Evolutionary conservation across 2,888 invertebrate species (phyloP), one percentile per base, ranked within the genome.

Genomic region (Ametastegia equiseti): DNA sequence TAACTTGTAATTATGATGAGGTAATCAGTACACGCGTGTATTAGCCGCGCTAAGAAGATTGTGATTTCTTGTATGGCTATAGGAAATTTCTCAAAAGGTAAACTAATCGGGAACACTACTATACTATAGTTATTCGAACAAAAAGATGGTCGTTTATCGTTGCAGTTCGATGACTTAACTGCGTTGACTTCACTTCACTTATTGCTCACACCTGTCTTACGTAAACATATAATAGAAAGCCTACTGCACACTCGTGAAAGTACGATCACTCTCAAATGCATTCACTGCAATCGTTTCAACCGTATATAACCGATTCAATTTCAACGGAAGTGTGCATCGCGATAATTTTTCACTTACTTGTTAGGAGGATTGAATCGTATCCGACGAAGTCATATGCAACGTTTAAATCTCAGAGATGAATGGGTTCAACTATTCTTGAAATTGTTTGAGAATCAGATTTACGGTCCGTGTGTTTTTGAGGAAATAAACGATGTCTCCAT

Each of bases 241-340:
- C 84, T 82, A 81, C 57, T 80, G 78, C 36, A 75, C 67, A 82
- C 81, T 78, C 84, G 89, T 87, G 89, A 89, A 89, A 89, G 89
- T 87, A 80, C 27, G 39, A 67, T 75, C 80, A 79, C 81, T 83
- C 84, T 86, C 86, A 83, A 81, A 82, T 84, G 84, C 86, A 87
- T 88, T 88, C 86, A 86, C 65, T n/a, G 73, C 33, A 50, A 50
- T 73, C 50, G 50, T 73, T 42, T n/a, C 30, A 30, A 33, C 30
- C 9, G 30, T 11, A n/a, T 36, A 19, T 23, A 54, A 54, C n/a
- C 54, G 7, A 50, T 36, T 75, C n/a, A n/a, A n/a, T 36, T 11
- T 33, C 19, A n/a, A 54, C 75, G 33, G 42, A 19, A n/a, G 23
- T n/a, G 71, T 47, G 30, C 13, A 47, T 45, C 27, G 47, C 2